Percentiles rank a stretch among this genome's conserved stretches.
Conservation (phyloP, 1,140 invertebrate genomes). For the Berghia stephanieae region DNA sequence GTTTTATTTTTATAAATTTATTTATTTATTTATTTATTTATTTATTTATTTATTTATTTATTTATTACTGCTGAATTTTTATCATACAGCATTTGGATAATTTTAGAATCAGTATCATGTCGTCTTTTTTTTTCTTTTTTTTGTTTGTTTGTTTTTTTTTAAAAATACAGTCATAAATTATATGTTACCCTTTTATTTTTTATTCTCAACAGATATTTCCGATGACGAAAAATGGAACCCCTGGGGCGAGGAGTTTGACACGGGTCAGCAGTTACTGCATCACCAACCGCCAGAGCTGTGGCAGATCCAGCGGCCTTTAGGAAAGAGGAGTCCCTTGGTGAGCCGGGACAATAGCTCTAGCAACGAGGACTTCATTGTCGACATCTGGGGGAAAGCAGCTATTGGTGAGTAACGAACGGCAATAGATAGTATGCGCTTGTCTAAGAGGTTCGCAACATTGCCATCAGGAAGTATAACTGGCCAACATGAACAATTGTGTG, state of each 20-base stretch:
- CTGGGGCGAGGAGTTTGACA: slow-evolving; percentile 66
- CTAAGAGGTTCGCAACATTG: no score
- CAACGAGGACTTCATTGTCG: slow-evolving; percentile 55
- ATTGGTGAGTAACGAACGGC: slow-evolving; percentile 69
- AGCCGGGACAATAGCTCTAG: slow-evolving; percentile 36
- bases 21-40: no score
- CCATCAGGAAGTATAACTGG: no score
- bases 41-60: neutral
- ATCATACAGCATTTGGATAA: no score
- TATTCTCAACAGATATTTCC: slow-evolving; percentile 52
- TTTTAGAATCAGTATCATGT: no score
- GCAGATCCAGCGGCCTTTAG: slow-evolving; percentile 40
- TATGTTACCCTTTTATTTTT: neutral
- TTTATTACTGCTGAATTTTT: neutral
- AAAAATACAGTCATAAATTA: no score
- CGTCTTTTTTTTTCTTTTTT: no score
- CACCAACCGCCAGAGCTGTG: slow-evolving; percentile 52
- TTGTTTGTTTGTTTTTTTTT: no score
- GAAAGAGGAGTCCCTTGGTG: slow-evolving; percentile 35
- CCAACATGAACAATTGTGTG: no score
- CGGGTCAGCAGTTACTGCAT: slow-evolving; percentile 46
- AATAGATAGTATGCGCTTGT: no score
- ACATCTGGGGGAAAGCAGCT: slow-evolving; percentile 71
- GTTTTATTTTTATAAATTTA: no score
- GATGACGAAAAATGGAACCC: slow-evolving; percentile 65